These are phyloP conservation scores for Dendrocincla tyrannina DNA, from an alignment of 2,797 vertebrate species.

Conservation along the genomic window DNA sequence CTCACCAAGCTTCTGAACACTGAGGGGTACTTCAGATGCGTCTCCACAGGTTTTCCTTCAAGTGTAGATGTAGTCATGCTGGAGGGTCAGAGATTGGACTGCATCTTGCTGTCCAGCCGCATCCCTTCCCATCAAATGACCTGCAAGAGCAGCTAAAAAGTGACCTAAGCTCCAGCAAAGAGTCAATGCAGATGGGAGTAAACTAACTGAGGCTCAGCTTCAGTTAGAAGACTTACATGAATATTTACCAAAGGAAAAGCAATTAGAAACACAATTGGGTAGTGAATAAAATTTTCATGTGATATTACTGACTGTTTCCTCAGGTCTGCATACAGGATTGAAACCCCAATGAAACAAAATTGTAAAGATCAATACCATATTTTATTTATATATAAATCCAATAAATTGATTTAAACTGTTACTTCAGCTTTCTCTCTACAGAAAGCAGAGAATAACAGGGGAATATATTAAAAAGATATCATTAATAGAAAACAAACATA, in stretches of 20 bases:
- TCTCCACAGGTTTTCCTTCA: neutral
- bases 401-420: neutral
- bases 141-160: neutral
- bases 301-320: neutral
- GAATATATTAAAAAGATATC: neutral
- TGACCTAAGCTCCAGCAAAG: neutral
- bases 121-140: neutral
- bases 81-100: neutral
- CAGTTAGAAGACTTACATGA: neutral
- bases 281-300: neutral
- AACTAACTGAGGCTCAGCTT: neutral
- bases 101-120: neutral
- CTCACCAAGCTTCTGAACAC: neutral
- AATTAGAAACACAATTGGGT: neutral
- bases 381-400: neutral
- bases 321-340: neutral
- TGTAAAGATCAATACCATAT: neutral
- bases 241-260: neutral
- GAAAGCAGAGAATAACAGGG: neutral
- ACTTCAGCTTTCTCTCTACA: neutral
- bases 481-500: neutral
- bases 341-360: neutral
- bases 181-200: neutral
- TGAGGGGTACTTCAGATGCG: neutral
- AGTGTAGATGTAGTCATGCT: neutral